Evolutionary conservation across 2,888 invertebrate genomes (phyloP), one percentile per base, ranked within the genome.

Genomic region (Antheraea yamamai): DNA sequence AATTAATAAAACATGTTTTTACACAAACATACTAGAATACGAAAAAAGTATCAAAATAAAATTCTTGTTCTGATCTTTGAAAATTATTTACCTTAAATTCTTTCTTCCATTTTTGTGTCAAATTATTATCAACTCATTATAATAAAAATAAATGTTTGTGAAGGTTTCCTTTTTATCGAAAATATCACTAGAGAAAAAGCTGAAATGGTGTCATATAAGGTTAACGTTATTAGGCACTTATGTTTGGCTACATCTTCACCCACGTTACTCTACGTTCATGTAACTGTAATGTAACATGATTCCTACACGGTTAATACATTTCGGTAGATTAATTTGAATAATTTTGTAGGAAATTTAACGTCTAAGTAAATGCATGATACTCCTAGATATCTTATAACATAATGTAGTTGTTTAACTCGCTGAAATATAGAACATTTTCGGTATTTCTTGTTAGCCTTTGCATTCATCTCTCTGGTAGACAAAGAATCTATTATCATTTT

Each of bases 211-310:
- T 58, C 26, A n/a, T 39, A 30, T 72, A 71, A 72, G 26, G 18
- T 58, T 74, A 30, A 23, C 23, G 23, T 6, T 75, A 72, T 61
- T 61, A 72, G 26, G 64, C 75, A 75, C 71, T 72, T 72, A 75
- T 47, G 39, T 75, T 75, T 72, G 72, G 26, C 72, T 75, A 61
- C 72, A 39, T 58, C 61, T 74, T 52, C 58, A 14, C 61, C 23
- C 26, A 66, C 73, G 66, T 64, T 66, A 18, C 35, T 73, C 51
- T 26, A 66, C 64, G 26, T 66, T 39, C 64, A 66, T 64, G n/a
- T 47, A 47, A 7, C 12, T 73, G 61, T 61, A 35, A 73, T 58
- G 39, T n/a, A 26, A 61, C 58, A n/a, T 20, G 39, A 61, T 23
- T 61, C n/a, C 35, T 52, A 23, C 58, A 73, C 23, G 52, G 61